These are phyloP conservation scores for Gymnoscopelus braueri DNA, from an alignment of 2,797 vertebrate genomes.

Conservation along the genomic window DNA sequence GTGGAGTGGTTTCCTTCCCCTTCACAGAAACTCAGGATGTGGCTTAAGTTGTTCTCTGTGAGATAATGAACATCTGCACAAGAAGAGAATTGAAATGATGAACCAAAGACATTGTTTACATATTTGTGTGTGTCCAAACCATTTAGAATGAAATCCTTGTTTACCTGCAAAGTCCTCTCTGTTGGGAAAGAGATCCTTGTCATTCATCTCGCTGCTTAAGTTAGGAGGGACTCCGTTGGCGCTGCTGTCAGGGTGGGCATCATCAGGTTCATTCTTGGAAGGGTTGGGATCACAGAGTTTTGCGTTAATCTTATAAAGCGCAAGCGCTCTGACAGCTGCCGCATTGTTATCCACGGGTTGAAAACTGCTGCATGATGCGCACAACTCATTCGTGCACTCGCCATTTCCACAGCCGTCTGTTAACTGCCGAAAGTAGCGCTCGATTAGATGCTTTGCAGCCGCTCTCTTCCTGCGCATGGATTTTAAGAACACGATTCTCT, in stretches of 20 bases:
- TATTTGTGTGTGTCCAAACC: neutral
- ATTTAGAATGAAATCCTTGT: too few species aligned
- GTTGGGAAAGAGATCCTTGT: constrained; percentile 78
- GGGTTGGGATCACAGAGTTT: constrained; percentile 97
- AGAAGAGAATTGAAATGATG: constrained; percentile 11
- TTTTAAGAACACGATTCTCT: constrained; percentile 79
- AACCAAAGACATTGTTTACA: neutral
- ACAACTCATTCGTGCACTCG: constrained; percentile 98
- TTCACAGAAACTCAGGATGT: constrained; percentile 90
- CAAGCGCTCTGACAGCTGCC: constrained; percentile 96
- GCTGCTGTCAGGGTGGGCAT: constrained; percentile 86
- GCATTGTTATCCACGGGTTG: constrained; percentile 96
- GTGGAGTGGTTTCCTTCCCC: constrained; percentile 92
- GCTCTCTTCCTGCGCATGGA: constrained; percentile 96
- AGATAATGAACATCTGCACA: constrained; percentile 90
- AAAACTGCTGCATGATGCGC: constrained; percentile 93
- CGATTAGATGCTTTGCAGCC: constrained; percentile 99
- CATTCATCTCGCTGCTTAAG: constrained; percentile 86
- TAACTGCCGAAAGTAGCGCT: constrained; percentile 99
- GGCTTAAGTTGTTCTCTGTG: constrained; percentile 91
- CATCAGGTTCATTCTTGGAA: constrained; percentile 91
- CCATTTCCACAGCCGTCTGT: constrained; percentile 99
- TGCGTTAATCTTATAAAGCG: constrained; percentile 98
- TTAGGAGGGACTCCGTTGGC: constrained; percentile 84
- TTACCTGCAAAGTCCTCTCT: constrained; percentile 93